Evolutionary conservation across 2,888 invertebrate species (phyloP), one percentile per base, ranked within the genome.

Genomic region (Oscheius sp.): DNA sequence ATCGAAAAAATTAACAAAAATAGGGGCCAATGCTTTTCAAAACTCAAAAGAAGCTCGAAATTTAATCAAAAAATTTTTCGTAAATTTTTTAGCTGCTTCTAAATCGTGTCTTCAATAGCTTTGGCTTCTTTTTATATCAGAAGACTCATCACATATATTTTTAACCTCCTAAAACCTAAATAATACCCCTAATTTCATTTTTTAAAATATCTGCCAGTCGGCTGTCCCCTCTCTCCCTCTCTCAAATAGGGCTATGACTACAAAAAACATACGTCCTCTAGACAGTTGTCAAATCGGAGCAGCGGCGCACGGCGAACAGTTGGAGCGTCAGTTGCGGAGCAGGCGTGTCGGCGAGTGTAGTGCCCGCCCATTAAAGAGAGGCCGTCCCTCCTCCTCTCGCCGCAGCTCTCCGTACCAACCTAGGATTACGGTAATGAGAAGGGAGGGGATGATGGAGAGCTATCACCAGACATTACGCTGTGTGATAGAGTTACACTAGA

Each of bases 281-380:
- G 51, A 30, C 51, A 51, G 51, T 51, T 51, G 51, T 14, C 41
- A 20, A 12, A n/a, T n/a, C n/a, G n/a, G n/a, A n/a, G n/a, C n/a
- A n/a, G 5, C 5, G 5, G 41, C 4, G 41, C n/a, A 12, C 9
- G 20, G 54, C 5, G 54, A 44, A 54, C 54, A 54, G 54, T 54
- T 54, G 59, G 41, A 59, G 44, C 41, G 59, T 59, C 59, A 59
- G 59, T 59, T 59, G 59, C n/a, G 41, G 41, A 38, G 41, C 59
- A 44, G 59, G 28, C 28, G 41, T 28, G 56, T 41, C 57, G 36
- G 24, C 36, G 22, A 56, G 50, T n/a, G 30, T 5, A 28, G 22
- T 32, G 56, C 36, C 56, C 56, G 56, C 56, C 56, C 56, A 36
- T 59, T 38, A 24, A 22, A 24, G 54, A 14, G 44, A 24, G 41